Evolutionary conservation across 1,140 invertebrate species (phyloP).

Genomic region (Cherax quadricarinatus): DNA sequence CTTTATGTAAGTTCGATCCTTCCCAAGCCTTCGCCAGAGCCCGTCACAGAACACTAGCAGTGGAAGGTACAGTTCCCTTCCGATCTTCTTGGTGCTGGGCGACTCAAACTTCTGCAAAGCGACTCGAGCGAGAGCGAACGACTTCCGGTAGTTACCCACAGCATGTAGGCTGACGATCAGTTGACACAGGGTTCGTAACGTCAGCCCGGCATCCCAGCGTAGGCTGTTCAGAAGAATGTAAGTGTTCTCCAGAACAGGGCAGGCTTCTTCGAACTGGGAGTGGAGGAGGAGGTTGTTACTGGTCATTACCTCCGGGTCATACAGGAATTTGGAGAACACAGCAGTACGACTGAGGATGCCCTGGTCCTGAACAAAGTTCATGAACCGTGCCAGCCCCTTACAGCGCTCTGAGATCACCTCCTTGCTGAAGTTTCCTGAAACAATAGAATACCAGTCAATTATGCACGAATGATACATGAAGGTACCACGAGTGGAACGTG

Average conservation of each 20-base stretch:
- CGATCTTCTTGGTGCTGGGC: slow-evolving; percentile 29
- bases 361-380: slow-evolving; percentile 56
- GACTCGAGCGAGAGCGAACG: slow-evolving; percentile 20
- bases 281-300: slow-evolving; percentile 51
- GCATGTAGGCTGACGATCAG: slow-evolving; percentile 47
- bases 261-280: slow-evolving; percentile 61
- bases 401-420: slow-evolving; percentile 57
- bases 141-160: slow-evolving; percentile 34
- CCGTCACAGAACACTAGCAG: slow-evolving; percentile 45
- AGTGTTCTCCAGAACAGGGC: slow-evolving; percentile 48
- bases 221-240: slow-evolving; percentile 37
- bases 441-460: too few relatives aligned
- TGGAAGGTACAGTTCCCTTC: slow-evolving; percentile 48
- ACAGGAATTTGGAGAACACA: slow-evolving; percentile 57
- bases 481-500: neutral
- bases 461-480: neutral
- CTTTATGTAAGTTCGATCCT: slow-evolving; percentile 35
- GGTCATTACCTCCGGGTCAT: slow-evolving; percentile 31
- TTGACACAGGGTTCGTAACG: slow-evolving; percentile 45
- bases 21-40: slow-evolving; percentile 39
- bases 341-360: slow-evolving; percentile 54
- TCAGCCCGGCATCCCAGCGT: slow-evolving; percentile 58
- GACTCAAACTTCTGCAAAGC: slow-evolving; percentile 48
- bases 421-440: slow-evolving; percentile 61
- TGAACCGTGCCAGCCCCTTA: slow-evolving; percentile 51